phyloP scores from a whole-genome alignment of 1,140 invertebrate species.

The Anoplolepis gracilipes region DNA sequence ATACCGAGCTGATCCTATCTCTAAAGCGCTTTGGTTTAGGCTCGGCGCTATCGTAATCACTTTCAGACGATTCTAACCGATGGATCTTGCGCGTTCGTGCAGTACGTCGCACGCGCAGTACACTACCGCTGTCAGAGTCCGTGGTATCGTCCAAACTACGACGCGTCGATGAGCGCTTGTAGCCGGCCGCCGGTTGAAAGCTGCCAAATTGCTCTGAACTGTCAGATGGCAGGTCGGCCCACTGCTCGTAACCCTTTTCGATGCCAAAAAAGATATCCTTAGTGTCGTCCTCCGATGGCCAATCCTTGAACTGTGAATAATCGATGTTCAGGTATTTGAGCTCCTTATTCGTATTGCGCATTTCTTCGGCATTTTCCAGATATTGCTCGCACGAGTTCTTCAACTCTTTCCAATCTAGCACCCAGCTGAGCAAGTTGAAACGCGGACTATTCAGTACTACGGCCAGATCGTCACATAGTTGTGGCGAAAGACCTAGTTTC shows the following conservation, averaged over 20 bases:
- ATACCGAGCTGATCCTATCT: conserved; percentile 80
- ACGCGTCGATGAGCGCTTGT: conserved; percentile 77
- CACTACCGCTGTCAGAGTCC: conserved; percentile 82
- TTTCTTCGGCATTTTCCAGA: conserved; percentile 87
- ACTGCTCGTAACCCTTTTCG: conserved; percentile 87
- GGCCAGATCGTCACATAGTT: conserved; percentile 88
- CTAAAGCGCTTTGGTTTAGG: conserved; percentile 80
- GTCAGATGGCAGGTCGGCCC: conserved; percentile 81
- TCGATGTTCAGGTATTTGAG: conserved; percentile 89
- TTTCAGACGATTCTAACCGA: conserved; percentile 84
- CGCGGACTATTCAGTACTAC: conserved; percentile 88
- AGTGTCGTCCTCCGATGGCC: conserved; percentile 85
- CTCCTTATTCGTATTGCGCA: conserved; percentile 87
- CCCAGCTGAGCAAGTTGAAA: conserved; percentile 89
- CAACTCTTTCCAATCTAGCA: conserved; percentile 87
- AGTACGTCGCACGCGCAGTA: conserved; percentile 74
- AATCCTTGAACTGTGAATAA: conserved; percentile 88
- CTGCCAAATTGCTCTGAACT: conserved; percentile 82
- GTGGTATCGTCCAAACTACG: conserved; percentile 81
- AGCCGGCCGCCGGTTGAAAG: conserved; percentile 79
- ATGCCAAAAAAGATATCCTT: conserved; percentile 86
- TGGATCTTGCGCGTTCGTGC: conserved; percentile 80
- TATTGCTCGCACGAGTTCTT: conserved; percentile 87
- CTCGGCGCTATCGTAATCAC: conserved; percentile 84
- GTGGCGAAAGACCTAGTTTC: conserved; percentile 87